phyloP scores from a whole-genome alignment of 2,888 invertebrate species.

The Bimastos eiseni region DNA sequence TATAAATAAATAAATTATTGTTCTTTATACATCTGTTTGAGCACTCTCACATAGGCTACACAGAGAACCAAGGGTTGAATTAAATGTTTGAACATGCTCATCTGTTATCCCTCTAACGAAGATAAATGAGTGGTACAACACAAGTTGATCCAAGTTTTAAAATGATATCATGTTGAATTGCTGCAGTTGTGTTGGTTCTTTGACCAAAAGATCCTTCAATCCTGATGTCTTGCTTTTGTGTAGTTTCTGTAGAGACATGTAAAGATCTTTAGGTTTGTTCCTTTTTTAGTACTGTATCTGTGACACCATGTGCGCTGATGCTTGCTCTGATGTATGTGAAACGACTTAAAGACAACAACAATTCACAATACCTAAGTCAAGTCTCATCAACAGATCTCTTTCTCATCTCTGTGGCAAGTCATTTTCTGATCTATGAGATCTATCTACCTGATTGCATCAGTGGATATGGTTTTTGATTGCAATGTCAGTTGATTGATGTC shows the following conservation, averaged over 20 bases:
- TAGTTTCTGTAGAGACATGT: neutral
- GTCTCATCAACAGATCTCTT: constrained; percentile 89
- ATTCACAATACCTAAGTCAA: constrained; percentile 77
- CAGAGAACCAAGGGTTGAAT: neutral
- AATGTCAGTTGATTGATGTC: too few relatives aligned
- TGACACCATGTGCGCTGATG: constrained; percentile 88
- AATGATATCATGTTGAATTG: too few relatives aligned
- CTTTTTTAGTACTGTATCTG: constrained; percentile 73
- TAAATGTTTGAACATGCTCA: neutral
- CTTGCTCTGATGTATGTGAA: constrained; percentile 91
- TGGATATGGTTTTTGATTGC: too few relatives aligned
- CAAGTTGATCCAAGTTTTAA: too few relatives aligned
- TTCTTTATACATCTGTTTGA: too few relatives aligned
- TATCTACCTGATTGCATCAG: too few relatives aligned
- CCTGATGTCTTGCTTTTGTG: neutral
- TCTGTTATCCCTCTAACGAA: too few relatives aligned
- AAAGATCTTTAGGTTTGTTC: constrained; percentile 68
- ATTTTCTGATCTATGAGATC: too few relatives aligned
- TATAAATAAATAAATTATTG: neutral
- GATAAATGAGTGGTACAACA: too few relatives aligned
- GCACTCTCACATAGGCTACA: too few relatives aligned
- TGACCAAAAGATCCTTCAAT: too few relatives aligned
- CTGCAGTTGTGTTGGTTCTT: too few relatives aligned
- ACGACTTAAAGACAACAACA: constrained; percentile 75
- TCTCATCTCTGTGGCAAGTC: constrained; percentile 84